A percentile compares a stretch with the other conserved stretches of the same genome.
Conservation (phyloP, 2,888 invertebrate species). For the Chloromyia formosa region DNA sequence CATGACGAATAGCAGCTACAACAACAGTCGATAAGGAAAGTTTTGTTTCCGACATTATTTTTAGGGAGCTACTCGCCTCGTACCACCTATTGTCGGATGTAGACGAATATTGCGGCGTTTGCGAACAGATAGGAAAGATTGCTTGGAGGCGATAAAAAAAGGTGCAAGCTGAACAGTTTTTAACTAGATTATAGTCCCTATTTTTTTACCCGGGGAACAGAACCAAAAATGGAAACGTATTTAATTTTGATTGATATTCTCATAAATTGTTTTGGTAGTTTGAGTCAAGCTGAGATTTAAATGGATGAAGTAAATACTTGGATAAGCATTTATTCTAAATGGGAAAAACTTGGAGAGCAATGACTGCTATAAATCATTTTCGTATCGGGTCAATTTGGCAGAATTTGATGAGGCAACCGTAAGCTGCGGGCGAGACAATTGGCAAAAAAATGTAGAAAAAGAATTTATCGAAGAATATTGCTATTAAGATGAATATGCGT, state of each 20-base stretch:
- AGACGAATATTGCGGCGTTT: not conserved
- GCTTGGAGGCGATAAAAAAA: conserved; percentile 14
- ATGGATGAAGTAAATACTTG: not conserved
- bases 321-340: conserved; percentile 5
- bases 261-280: conserved; percentile 7
- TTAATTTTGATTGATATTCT: conserved; percentile 17
- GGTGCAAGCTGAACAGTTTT: conserved; percentile 21
- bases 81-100: not conserved
- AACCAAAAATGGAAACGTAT: conserved; percentile 1
- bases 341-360: not conserved
- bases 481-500: too few relatives aligned
- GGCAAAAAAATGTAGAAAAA: too few relatives aligned
- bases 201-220: not conserved
- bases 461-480: too few relatives aligned
- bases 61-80: not conserved
- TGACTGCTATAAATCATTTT: not conserved
- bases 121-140: not conserved
- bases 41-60: not conserved
- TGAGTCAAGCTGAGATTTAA: not conserved
- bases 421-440: too few relatives aligned
- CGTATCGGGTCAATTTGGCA: too few relatives aligned
- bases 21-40: not conserved
- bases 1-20: not conserved
- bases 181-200: conserved; percentile 13
- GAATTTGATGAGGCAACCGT: too few relatives aligned